These are phyloP conservation scores for Alosa alosa DNA, from an alignment of 2,113 vertebrate genomes.

Conservation along the genomic window DNA sequence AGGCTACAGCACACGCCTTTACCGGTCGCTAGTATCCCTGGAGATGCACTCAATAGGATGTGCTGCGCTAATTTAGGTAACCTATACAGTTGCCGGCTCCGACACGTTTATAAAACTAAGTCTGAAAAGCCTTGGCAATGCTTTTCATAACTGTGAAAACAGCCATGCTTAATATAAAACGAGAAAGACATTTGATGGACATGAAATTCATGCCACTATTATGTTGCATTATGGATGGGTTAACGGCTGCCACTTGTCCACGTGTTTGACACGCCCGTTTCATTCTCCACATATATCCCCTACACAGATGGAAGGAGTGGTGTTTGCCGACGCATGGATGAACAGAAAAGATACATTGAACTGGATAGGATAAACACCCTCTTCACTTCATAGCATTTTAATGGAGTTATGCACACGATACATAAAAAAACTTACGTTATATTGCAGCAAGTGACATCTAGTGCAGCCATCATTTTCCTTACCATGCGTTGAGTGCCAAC, in stretches of 20 bases:
- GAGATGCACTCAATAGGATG: slow-evolving; percentile 1
- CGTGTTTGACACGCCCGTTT: neutral
- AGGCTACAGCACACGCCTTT: neutral
- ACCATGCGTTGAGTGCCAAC: no score
- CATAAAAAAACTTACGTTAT: neutral
- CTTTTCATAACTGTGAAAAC: neutral
- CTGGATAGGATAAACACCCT: no score
- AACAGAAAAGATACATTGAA: neutral
- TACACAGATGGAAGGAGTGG: neutral
- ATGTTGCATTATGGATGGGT: neutral
- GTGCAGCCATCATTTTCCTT: no score
- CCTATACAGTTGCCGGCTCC: neutral
- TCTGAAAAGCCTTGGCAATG: neutral
- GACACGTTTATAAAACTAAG: neutral
- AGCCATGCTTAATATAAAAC: neutral
- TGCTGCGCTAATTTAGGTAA: neutral
- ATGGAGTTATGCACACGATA: neutral
- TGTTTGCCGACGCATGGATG: neutral
- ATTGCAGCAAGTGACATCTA: neutral
- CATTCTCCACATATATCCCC: neutral
- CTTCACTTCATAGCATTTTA: neutral
- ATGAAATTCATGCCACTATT: neutral
- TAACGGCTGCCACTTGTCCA: neutral
- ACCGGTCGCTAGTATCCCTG: neutral
- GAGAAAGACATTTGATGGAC: neutral